These are phyloP conservation scores for Saxidomus purpurata DNA, from an alignment of 1,140 invertebrate species.

Conservation along the genomic window DNA sequence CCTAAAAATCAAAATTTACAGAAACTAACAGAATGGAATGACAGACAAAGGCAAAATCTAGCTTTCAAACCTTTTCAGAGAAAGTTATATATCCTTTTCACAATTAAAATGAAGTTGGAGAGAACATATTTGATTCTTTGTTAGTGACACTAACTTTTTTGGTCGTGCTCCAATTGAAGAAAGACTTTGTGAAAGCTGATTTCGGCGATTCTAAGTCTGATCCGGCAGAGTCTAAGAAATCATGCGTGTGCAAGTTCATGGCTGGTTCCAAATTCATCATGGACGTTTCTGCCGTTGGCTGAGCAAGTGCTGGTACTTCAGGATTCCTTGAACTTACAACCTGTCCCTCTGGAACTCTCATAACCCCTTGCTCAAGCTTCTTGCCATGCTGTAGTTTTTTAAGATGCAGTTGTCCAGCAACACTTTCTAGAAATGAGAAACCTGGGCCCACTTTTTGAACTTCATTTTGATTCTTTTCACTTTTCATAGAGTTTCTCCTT, in stretches of 20 bases:
- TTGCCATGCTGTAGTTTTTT: constrained; percentile 12
- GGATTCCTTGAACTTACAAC: neutral
- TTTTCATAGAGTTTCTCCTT: neutral
- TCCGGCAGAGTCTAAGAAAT: constrained; percentile 7
- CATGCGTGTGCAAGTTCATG: neutral
- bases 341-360: neutral
- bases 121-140: constrained; percentile 35
- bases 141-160: neutral
- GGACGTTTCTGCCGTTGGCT: neutral
- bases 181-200: neutral
- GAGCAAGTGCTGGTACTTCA: neutral
- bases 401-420: constrained; percentile 6
- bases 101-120: constrained; percentile 23
- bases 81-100: too few relatives aligned
- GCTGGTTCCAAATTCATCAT: neutral
- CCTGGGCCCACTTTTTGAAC: neutral
- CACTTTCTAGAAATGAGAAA: constrained; percentile 18
- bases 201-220: neutral
- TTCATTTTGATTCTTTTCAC: neutral
- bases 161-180: neutral
- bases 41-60: too few relatives aligned
- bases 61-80: too few relatives aligned
- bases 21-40: too few relatives aligned
- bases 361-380: neutral
- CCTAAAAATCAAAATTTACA: too few relatives aligned